phyloP scores from a whole-genome alignment of 2,797 vertebrate species.

The Crenichthys baileyi region DNA sequence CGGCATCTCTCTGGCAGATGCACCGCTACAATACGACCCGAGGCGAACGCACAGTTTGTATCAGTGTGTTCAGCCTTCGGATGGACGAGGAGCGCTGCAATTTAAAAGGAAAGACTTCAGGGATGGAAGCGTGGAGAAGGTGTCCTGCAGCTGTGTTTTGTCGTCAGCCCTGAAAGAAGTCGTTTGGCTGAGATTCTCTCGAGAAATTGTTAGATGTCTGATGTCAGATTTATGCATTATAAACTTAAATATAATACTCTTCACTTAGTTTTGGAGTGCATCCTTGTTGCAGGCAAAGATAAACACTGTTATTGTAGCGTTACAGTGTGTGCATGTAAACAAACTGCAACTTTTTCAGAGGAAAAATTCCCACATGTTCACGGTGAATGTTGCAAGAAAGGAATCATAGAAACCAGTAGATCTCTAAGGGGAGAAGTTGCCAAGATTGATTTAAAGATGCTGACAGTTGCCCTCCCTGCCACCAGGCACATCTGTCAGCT shows the following conservation, averaged over 20 bases:
- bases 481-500: constrained; percentile 44
- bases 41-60: constrained; percentile 42
- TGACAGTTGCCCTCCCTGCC: constrained; percentile 33
- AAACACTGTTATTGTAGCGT: neutral
- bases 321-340: neutral
- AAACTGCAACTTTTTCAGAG: neutral
- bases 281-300: neutral
- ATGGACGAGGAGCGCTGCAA: neutral
- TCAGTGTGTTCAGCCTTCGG: constrained; percentile 16
- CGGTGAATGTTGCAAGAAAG: neutral
- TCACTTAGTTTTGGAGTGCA: neutral
- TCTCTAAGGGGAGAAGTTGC: constrained; percentile 19
- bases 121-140: constrained; percentile 2
- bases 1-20: constrained; percentile 65
- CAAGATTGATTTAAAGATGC: constrained; percentile 22
- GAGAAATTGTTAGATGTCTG: neutral
- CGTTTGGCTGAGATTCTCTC: neutral
- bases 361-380: neutral
- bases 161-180: neutral
- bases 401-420: neutral
- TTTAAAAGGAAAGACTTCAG: neutral
- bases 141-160: neutral
- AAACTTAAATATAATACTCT: neutral
- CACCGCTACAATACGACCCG: constrained; percentile 46
- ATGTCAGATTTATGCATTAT: neutral